Conservation (phyloP, 2,113 vertebrate species). For the Bubo bubo region DNA sequence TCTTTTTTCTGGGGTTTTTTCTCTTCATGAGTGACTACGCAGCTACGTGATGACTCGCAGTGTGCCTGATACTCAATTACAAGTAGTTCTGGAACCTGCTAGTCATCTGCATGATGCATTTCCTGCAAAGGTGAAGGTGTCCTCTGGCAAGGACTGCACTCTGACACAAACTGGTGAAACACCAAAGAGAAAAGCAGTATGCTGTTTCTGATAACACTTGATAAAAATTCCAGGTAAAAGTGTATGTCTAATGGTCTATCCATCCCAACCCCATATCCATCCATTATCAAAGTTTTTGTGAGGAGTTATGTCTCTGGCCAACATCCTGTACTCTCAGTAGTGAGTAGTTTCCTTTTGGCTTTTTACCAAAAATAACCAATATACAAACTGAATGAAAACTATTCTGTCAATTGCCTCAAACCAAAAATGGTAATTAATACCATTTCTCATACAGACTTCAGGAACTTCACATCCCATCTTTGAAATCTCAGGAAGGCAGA, state of each 20-base stretch:
- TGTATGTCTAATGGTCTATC: not conserved
- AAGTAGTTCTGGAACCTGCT: not conserved
- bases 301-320: not conserved
- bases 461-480: slow-evolving; percentile 62
- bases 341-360: not conserved
- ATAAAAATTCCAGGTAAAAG: not conserved
- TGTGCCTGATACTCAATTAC: not conserved
- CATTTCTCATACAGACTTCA: slow-evolving; percentile 7
- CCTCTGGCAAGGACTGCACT: not conserved
- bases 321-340: not conserved
- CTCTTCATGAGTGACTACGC: not conserved
- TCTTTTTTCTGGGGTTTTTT: not conserved
- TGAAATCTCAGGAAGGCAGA: slow-evolving; percentile 57
- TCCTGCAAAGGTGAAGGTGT: not conserved
- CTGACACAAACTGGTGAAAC: not conserved
- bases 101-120: not conserved
- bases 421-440: not conserved
- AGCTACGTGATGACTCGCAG: not conserved
- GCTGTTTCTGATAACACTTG: not conserved
- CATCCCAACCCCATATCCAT: not conserved
- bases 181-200: not conserved
- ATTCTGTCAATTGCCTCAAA: not conserved
- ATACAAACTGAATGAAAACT: not conserved
- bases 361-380: not conserved
- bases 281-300: not conserved